Conservation (phyloP, 2,888 invertebrate genomes). For the Ametastegia equiseti region DNA sequence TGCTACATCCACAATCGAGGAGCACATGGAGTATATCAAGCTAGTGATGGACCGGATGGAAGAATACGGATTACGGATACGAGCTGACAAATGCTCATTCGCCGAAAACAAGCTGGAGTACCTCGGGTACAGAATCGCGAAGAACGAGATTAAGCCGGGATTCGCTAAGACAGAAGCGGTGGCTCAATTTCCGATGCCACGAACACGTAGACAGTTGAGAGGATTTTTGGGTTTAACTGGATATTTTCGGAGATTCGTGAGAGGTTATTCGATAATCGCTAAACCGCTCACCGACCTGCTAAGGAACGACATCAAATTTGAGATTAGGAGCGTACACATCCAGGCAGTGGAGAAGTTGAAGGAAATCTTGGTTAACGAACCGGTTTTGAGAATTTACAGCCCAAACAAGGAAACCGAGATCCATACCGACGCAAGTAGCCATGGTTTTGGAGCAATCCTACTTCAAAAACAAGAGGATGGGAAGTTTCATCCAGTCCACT, state of each 20-base stretch:
- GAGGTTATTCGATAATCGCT: conserved; percentile 34
- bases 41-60: conserved; percentile 58
- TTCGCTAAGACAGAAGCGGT: conserved; percentile 50
- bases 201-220: conserved; percentile 42
- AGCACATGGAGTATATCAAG: conserved; percentile 61
- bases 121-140: conserved; percentile 54
- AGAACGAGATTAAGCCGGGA: conserved; percentile 48
- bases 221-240: conserved; percentile 48
- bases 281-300: conserved; percentile 46
- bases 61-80: conserved; percentile 63
- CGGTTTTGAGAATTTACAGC: conserved; percentile 62
- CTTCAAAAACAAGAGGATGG: conserved; percentile 59
- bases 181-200: conserved; percentile 49
- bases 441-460: conserved; percentile 66
- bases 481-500: conserved; percentile 49
- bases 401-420: conserved; percentile 57
- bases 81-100: conserved; percentile 70
- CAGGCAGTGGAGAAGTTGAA: conserved; percentile 55
- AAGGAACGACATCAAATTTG: conserved; percentile 38
- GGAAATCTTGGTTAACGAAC: conserved; percentile 53
- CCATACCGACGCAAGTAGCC: conserved; percentile 68
- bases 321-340: neutral
- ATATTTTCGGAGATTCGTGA: conserved; percentile 48
- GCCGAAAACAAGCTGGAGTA: conserved; percentile 60
- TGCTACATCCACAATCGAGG: conserved; percentile 53